Evolutionary conservation across 2,797 vertebrate genomes (phyloP), one percentile per base, ranked within the genome.

Genomic region (Lutjanus campechanus): DNA sequence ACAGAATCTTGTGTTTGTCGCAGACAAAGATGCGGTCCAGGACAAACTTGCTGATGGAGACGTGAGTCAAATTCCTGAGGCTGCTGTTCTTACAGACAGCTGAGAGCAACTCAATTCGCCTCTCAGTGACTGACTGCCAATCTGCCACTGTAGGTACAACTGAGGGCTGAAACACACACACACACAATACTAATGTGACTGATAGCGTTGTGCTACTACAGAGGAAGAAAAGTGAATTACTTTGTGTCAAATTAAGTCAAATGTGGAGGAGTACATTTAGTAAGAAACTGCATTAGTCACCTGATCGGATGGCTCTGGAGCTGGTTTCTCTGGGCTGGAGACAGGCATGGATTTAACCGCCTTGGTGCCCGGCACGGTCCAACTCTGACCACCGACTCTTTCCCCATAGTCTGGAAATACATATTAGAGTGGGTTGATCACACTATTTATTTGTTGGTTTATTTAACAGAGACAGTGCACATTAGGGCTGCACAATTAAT

Each of bases 1-100:
- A 99, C 61, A 99, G 93, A 88, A 99, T 98, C 93, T 96, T 97
- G 94, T 98, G 97, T 85, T 98, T 98, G 95, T 99, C 98, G 54
- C 98, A 98, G 79, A 99, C 98, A 77, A 99, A 99, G 91, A 99
- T 98, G 76, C 98, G 97, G 90, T 99, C 97, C 80, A 99, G 95
- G 88, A 99, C 96, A 51, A 99, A 99, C 90, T 97, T 98, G 91
- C 94, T 97, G 92, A 99, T 84, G 2, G 95, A 73, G 2, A 96
- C 96, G 79, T 97, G 98, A 0, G 97, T 98, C 82, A 97, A 89
- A 85, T 98, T 98, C 93, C 89, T 93, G 86, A 98, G 84, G 17
- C 96, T 93, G 81, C 91, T 84, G 77, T 99, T 97, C 88, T 89
- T 92, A 88, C 98, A 99, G 20, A 96, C 94, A 0, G 95, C 89